These are phyloP conservation scores for Ceyx melanurus DNA, from an alignment of 2,113 vertebrate species.

Conservation along the genomic window DNA sequence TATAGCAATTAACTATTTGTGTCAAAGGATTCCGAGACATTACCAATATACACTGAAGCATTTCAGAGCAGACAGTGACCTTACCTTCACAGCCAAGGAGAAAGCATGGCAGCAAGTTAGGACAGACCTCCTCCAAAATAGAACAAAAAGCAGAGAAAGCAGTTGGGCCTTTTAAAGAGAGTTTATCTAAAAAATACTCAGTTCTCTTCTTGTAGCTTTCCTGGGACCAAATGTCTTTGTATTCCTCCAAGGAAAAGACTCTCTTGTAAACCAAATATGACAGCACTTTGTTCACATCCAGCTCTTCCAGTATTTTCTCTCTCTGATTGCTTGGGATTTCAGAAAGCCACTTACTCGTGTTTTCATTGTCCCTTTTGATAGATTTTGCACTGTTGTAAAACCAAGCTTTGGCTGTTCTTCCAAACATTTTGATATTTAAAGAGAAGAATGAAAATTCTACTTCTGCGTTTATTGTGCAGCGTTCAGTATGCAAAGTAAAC, in stretches of 20 bases:
- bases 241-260: conserved; percentile 87
- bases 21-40: conserved; percentile 58
- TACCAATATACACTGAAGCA: conserved; percentile 57
- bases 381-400: conserved; percentile 79
- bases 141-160: conserved; percentile 87
- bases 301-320: conserved; percentile 80
- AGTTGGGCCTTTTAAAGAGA: conserved; percentile 82
- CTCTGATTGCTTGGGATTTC: conserved; percentile 79
- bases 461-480: conserved; percentile 42
- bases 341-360: conserved; percentile 76
- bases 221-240: conserved; percentile 83
- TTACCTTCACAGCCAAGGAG: conserved; percentile 89
- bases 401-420: conserved; percentile 78
- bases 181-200: conserved; percentile 83
- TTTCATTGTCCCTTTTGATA: conserved; percentile 74
- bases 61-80: conserved; percentile 51
- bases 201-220: conserved; percentile 75
- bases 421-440: conserved; percentile 78
- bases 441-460: conserved; percentile 53
- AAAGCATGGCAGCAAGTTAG: conserved; percentile 87
- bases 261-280: conserved; percentile 84
- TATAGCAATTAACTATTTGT: conserved; percentile 63
- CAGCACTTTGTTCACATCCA: conserved; percentile 84
- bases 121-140: conserved; percentile 87
- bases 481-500: conserved; percentile 67